These are phyloP conservation scores for Hydroisotoma schaefferi DNA, from an alignment of 2,888 invertebrate species.

Conservation along the genomic window DNA sequence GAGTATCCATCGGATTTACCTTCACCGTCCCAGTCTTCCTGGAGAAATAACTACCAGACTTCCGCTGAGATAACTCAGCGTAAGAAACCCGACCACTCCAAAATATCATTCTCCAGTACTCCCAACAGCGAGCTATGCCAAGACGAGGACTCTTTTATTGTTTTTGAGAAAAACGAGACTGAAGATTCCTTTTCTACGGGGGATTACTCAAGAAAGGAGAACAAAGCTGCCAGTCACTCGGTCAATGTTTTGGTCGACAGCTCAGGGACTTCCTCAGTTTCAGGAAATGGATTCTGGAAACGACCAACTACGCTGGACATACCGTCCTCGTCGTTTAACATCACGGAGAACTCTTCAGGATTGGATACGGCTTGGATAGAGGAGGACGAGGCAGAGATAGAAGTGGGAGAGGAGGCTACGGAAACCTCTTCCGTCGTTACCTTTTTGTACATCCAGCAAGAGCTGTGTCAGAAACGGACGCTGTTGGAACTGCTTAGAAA, in stretches of 20 bases:
- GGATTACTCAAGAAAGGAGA: not conserved
- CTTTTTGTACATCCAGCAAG: slow-evolving; percentile 91
- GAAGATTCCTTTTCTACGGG: not conserved
- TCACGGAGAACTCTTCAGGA: not conserved
- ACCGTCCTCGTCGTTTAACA: not conserved
- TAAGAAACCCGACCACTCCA: not conserved
- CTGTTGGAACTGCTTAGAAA: slow-evolving; percentile 79
- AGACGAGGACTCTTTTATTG: slow-evolving; percentile 13
- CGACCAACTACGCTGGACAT: not conserved
- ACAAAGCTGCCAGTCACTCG: not conserved
- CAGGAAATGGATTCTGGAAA: slow-evolving; percentile 2
- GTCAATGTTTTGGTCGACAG: not conserved
- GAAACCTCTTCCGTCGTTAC: slow-evolving; percentile 51
- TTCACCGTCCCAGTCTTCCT: not conserved
- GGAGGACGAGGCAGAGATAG: not conserved
- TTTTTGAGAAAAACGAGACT: slow-evolving; percentile 3
- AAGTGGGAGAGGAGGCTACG: slow-evolving; percentile 31
- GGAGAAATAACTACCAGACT: not conserved
- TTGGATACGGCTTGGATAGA: not conserved
- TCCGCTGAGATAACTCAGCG: not conserved
- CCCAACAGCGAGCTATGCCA: not conserved
- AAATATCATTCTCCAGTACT: not conserved
- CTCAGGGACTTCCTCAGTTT: not conserved
- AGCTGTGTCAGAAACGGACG: slow-evolving; percentile 82
- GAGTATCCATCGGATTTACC: slow-evolving; percentile 2